Base-by-base conservation (phyloP, 2,888 invertebrate species). In the Malacosoma neustria region DNA sequence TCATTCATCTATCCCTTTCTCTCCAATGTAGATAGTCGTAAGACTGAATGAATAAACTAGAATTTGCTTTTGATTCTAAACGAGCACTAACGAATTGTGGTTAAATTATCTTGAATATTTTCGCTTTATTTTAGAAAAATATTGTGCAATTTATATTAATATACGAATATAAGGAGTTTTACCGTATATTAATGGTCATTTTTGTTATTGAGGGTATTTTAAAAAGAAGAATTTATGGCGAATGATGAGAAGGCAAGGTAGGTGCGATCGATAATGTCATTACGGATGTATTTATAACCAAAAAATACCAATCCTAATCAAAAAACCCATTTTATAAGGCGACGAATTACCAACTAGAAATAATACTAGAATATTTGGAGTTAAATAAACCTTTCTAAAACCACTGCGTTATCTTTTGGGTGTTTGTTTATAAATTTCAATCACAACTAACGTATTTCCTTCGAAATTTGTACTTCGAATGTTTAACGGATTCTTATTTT, bases 391-490 rank as follows among this genome's bases (percentile, higher is more conserved):
- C n/a, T n/a, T n/a, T n/a, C n/a, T n/a, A n/a, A n/a, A n/a, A n/a
- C n/a, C n/a, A n/a, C n/a, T n/a, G n/a, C n/a, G n/a, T n/a, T n/a
- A n/a, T n/a, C n/a, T n/a, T n/a, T n/a, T n/a, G n/a, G n/a, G n/a
- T n/a, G n/a, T n/a, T n/a, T n/a, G n/a, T n/a, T 34, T 29, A 13
- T 11, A 42, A 36, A 30, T 41, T 40, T 49, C 43, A 40, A 42
- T 41, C 22, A 22, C 22, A 22, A 7, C 45, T 72, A 81, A 79
- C 82, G 82, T 76, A 71, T 81, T 75, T 71, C 54, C 77, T 84
- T 84, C 80, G 75, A 81, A n/a, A 80, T 79, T 80, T 57, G 69
- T 74, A 77, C 81, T 80, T 84, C 69, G 75, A 80, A 81, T 74
- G 69, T 71, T 65, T 82, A 84, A 84, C 84, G 82, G 84, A 79